phyloP scores from a whole-genome alignment of 2,888 invertebrate species.

The Dryocosmus kuriphilus region DNA sequence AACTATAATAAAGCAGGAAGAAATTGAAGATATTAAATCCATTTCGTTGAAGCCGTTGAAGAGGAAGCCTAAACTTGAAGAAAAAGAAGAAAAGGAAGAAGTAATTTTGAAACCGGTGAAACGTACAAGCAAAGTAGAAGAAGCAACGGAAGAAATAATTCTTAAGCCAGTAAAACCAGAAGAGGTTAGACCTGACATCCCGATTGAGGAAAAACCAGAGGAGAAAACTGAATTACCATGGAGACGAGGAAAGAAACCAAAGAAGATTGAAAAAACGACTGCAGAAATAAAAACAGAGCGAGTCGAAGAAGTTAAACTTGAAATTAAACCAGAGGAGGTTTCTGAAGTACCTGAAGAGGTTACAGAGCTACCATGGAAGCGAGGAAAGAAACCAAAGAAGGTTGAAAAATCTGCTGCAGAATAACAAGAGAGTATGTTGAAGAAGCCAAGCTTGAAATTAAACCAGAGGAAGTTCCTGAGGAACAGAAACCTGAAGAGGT shows the following conservation, averaged over 20 bases:
- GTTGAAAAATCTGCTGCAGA: conserved; percentile 30
- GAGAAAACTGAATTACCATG: conserved; percentile 66
- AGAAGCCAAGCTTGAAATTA: conserved; percentile 42
- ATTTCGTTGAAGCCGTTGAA: conserved; percentile 59
- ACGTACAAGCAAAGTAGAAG: conserved; percentile 43
- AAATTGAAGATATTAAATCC: conserved; percentile 60
- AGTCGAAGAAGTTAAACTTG: conserved; percentile 55
- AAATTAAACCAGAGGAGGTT: conserved; percentile 48
- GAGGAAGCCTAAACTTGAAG: conserved; percentile 55
- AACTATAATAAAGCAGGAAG: conserved; percentile 53
- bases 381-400: conserved; percentile 63
- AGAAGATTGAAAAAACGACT: conserved; percentile 46
- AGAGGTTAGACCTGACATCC: conserved; percentile 60
- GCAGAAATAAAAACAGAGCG: not conserved
- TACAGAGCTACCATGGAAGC: conserved; percentile 58
- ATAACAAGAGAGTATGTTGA: conserved; percentile 19
- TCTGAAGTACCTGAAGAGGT: conserved; percentile 54
- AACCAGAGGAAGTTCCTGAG: conserved; percentile 49
- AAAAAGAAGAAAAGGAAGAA: conserved; percentile 36
- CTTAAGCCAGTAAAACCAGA: not conserved
- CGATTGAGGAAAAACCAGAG: conserved; percentile 56
- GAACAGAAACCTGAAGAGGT: conserved; percentile 66
- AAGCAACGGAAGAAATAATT: conserved; percentile 41
- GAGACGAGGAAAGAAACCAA: conserved; percentile 63
- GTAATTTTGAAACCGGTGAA: not conserved